A percentile compares a stretch with the other conserved stretches of the same genome.
phyloP scores from a whole-genome alignment of 1,140 invertebrate species.

The Lamellibrachia luymesi region DNA sequence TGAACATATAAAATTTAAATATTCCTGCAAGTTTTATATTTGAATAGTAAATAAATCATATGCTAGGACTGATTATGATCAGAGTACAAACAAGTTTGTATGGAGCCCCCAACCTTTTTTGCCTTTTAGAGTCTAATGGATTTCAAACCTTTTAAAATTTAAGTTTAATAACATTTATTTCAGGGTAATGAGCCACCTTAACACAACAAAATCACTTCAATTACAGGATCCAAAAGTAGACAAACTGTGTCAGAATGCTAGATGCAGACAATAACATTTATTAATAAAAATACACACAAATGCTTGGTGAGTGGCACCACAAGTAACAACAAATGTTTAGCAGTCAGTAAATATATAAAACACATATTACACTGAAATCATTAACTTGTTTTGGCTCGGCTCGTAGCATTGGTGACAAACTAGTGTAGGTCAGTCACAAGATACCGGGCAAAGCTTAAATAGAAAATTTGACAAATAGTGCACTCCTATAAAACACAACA shows the following conservation, averaged over 20 bases:
- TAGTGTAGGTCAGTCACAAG: background rate
- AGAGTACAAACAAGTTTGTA: too few species aligned
- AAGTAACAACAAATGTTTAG: slow-evolving; percentile 1
- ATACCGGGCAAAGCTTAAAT: background rate
- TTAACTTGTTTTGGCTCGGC: background rate
- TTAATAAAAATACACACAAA: slow-evolving; percentile 6
- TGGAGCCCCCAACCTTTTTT: too few species aligned
- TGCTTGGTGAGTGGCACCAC: background rate
- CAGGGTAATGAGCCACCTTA: background rate
- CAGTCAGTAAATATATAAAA: background rate
- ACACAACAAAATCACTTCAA: background rate
- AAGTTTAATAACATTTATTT: too few species aligned
- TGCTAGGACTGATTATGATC: too few species aligned
- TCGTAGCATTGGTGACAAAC: background rate
- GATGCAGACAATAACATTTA: slow-evolving; percentile 1
- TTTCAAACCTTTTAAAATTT: too few species aligned
- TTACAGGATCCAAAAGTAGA: background rate
- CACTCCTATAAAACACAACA: background rate
- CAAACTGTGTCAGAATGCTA: background rate
- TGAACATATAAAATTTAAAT: too few species aligned
- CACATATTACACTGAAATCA: background rate
- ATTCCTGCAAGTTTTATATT: too few species aligned
- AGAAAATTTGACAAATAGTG: background rate
- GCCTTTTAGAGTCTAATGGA: too few species aligned
- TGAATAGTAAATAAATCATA: too few species aligned